A percentile compares a stretch with the other conserved stretches of the same genome.
Conservation (phyloP, 1,140 invertebrate genomes). For the Tetraneura akinire region DNA sequence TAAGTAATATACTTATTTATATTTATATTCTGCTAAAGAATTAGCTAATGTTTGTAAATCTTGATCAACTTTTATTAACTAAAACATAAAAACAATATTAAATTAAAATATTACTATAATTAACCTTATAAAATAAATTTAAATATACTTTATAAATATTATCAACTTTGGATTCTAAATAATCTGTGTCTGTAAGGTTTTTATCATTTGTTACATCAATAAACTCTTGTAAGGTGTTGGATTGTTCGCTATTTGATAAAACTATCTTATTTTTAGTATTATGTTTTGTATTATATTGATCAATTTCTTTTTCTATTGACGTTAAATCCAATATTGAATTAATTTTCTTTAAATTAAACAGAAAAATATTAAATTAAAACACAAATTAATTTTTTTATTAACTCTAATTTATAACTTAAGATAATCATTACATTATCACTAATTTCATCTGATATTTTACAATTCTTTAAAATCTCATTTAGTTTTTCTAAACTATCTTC, state of each 20-base stretch:
- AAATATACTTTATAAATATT: background rate
- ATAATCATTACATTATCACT: background rate
- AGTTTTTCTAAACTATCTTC: background rate
- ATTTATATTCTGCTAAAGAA: background rate
- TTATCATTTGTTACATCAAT: background rate
- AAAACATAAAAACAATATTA: background rate
- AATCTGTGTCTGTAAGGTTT: background rate
- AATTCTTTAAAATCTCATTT: background rate
- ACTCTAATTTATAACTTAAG: background rate
- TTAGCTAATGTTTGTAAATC: constrained; percentile 2
- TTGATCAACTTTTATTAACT: constrained; percentile 4
- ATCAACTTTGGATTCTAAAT: constrained; percentile 22
- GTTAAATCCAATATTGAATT: background rate
- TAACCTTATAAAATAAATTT: background rate
- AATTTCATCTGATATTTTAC: background rate
- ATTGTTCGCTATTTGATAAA: background rate
- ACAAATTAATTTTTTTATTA: background rate
- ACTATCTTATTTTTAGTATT: background rate
- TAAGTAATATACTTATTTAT: too few relatives aligned
- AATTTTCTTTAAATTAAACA: background rate
- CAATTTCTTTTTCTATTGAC: constrained; percentile 4
- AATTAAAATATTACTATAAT: background rate
- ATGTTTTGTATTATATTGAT: background rate
- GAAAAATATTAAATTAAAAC: background rate
- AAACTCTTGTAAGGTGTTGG: background rate